Evolutionary conservation across 2,888 invertebrate species (phyloP), one percentile per base, ranked within the genome.

Genomic region (Oligia strigilis): DNA sequence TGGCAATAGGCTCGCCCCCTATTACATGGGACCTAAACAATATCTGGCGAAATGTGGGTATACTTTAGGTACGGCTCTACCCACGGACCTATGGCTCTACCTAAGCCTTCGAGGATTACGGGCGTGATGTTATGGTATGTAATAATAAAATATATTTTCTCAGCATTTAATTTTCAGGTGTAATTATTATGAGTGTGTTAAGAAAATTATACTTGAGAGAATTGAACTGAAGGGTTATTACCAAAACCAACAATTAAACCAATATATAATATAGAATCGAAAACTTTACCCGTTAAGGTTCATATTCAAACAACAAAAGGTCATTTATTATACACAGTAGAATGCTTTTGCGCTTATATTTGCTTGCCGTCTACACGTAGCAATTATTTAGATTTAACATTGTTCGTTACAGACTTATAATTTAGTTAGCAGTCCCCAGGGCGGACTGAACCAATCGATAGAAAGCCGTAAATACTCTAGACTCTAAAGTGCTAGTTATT

Each of bases 401-500:
- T 79, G 76, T 83, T 78, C 67, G 60, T 66, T 73, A 62, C 62
- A 72, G 85, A 83, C 85, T 91, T 86, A 88, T 91, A 90, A 90
- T 81, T 83, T 78, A 80, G 84, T 86, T 86, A 83, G 70, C 46
- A 78, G 74, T 89, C 86, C 69, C 71, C 52, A 40, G 67, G 23
- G 72, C 64, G 82, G 81, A 78, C 75, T 82, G 87, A 87, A 82
- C 82, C 79, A 86, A 74, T 86, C 77, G 77, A 89, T 90, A 90
- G 62, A 80, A 46, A 65, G 23, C 71, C 29, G 58, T 78, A 69
- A 85, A 77, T 69, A 72, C 43, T 62, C 40, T 8, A 81, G 75
- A 77, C 66, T 49, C 11, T 55, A 5, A 40, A 43, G 4, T 40
- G 19, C n/a, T 40, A 36, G 29, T 43, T 66, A 62, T 46, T 80